Evolutionary conservation across 92 coral and sea anemone species (phyloP).

Genomic region (Zoanthus sansibaricus): DNA sequence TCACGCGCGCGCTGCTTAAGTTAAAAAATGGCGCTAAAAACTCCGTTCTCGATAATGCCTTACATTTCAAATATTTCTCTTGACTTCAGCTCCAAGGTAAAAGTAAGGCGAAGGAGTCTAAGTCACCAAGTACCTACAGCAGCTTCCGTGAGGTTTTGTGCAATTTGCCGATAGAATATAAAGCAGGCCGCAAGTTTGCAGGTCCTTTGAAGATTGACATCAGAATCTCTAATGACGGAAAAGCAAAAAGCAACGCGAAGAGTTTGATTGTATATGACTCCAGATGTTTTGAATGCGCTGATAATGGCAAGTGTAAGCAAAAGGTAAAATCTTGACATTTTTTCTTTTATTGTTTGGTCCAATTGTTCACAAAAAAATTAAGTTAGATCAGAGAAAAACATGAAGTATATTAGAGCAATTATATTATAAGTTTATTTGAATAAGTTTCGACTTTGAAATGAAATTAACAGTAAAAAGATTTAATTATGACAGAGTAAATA

Average conservation of each 20-base stretch:
- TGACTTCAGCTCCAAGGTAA: background rate
- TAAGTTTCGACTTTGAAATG: no score
- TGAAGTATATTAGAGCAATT: no score
- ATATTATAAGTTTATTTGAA: no score
- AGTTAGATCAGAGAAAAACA: no score
- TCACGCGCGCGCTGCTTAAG: no score
- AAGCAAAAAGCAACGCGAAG: constrained; percentile 16
- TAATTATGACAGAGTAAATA: no score
- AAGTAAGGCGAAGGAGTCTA: background rate
- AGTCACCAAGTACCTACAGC: constrained; percentile 10
- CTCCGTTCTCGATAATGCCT: no score
- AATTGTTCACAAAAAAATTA: no score
- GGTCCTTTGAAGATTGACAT: constrained; percentile 33
- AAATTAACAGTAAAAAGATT: no score
- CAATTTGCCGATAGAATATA: background rate
- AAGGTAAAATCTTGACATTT: no score
- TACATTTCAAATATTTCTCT: background rate
- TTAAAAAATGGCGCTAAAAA: no score
- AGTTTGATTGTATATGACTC: constrained; percentile 28
- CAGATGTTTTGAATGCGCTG: constrained; percentile 2
- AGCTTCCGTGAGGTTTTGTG: constrained; percentile 27
- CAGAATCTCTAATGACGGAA: constrained; percentile 17
- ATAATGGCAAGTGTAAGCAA: background rate
- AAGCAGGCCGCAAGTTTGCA: background rate
- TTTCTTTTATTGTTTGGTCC: no score